A percentile compares a stretch with the other conserved stretches of the same genome.
Conservation (phyloP, 2,888 invertebrate genomes). For the Spisula subtruncata region DNA sequence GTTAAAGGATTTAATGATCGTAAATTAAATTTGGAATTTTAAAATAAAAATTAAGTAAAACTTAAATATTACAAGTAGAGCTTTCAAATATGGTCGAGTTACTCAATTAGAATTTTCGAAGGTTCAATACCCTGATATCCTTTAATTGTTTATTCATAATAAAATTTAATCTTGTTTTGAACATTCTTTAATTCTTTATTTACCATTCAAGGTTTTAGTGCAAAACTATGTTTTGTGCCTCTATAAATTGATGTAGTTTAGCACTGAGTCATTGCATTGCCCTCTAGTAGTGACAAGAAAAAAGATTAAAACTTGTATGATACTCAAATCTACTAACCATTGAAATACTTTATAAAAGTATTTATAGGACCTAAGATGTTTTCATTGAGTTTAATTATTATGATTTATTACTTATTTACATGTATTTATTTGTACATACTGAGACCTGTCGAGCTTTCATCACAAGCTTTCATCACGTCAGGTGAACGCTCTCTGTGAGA, state of each 20-base stretch:
- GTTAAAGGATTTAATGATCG: no score
- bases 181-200: neutral
- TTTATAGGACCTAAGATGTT: neutral
- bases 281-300: no score
- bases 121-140: neutral
- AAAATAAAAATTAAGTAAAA: neutral
- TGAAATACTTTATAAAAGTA: neutral
- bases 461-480: neutral
- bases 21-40: no score
- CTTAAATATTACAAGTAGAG: neutral
- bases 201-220: no score
- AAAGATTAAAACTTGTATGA: neutral
- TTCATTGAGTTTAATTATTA: no score
- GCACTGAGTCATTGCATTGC: no score
- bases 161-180: neutral
- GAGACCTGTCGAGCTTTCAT: neutral
- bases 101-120: neutral
- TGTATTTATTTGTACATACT: no score
- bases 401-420: no score
- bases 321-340: neutral
- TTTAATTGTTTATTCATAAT: neutral
- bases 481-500: neutral
- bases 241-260: no score
- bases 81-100: neutral
- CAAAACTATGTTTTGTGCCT: no score